These are phyloP conservation scores for Aselliscus stoliczkanus DNA, from an alignment of 2,797 vertebrate genomes.

Conservation along the genomic window DNA sequence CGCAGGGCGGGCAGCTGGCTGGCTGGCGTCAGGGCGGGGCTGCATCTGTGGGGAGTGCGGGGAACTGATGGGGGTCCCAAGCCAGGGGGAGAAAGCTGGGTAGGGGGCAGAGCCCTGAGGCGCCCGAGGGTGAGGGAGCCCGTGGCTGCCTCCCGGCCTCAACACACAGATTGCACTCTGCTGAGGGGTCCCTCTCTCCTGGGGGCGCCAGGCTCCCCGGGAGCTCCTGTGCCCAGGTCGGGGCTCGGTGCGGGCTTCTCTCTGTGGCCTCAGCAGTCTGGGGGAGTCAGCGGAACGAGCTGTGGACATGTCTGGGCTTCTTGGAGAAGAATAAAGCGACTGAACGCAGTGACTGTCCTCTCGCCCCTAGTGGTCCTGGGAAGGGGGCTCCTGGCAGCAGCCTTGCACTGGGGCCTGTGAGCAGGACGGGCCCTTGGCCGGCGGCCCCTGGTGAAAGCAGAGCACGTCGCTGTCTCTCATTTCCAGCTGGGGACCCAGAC, in stretches of 20 bases:
- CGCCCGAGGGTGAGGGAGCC: neutral
- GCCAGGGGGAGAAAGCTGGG: neutral
- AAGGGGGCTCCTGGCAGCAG: fast-evolving
- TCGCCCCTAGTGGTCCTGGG: neutral
- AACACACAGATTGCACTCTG: too few relatives aligned
- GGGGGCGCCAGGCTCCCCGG: neutral
- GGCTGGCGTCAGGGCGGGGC: neutral
- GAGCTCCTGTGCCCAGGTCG: neutral
- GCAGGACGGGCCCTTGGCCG: neutral
- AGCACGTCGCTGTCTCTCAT: too few relatives aligned
- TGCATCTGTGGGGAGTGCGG: neutral
- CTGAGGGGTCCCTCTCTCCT: neutral
- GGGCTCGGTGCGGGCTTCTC: neutral
- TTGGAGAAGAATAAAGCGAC: neutral
- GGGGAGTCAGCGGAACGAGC: neutral
- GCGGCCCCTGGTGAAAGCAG: neutral
- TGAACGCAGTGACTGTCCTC: too few relatives aligned
- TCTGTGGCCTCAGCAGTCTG: neutral
- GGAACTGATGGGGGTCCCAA: neutral
- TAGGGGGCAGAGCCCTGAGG: neutral
- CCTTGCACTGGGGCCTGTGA: too few relatives aligned
- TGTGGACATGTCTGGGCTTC: neutral
- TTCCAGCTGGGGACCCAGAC: neutral
- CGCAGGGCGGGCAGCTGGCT: neutral
- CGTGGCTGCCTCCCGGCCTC: neutral